These are phyloP conservation scores for Synergus japonicus DNA, from an alignment of 2,888 invertebrate genomes.

Conservation along the genomic window DNA sequence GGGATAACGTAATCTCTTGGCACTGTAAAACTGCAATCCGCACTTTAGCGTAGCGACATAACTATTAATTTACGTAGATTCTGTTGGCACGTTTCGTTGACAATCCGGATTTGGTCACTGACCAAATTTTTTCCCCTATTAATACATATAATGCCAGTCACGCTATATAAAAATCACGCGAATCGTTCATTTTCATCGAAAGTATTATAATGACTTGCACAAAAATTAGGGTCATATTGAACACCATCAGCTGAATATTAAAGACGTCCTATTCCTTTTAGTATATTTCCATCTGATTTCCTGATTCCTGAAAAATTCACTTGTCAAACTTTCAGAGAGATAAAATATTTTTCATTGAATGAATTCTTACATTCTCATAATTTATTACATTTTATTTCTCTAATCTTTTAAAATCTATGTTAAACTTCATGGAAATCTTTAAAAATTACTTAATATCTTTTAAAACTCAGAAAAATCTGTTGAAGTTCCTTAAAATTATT, in stretches of 20 bases:
- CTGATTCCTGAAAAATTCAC: not conserved
- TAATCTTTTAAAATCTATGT: too few species aligned
- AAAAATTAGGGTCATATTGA: not conserved
- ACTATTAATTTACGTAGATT: conserved; percentile 70
- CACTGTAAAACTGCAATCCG: conserved; percentile 55
- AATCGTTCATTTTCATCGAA: not conserved
- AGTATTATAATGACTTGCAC: not conserved
- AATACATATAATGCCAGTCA: not conserved
- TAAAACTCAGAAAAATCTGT: too few species aligned
- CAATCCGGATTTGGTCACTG: conserved; percentile 44
- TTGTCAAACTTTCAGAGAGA: not conserved
- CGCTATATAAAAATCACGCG: not conserved
- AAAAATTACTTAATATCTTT: too few species aligned
- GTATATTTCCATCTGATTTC: not conserved
- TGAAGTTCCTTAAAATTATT: too few species aligned
- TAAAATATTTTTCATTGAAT: not conserved
- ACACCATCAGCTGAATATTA: not conserved
- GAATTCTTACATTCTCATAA: too few species aligned
- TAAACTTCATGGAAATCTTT: too few species aligned
- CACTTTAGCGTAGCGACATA: conserved; percentile 62
- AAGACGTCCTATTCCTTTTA: not conserved
- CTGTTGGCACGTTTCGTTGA: conserved; percentile 65
- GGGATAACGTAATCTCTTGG: conserved; percentile 60
- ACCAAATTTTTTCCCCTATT: not conserved
- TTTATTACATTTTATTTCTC: too few species aligned